Percentiles rank a stretch among this genome's conserved stretches.
Evolutionary conservation across 2,113 vertebrate genomes (phyloP).

Genomic region (Fregata magnificens): DNA sequence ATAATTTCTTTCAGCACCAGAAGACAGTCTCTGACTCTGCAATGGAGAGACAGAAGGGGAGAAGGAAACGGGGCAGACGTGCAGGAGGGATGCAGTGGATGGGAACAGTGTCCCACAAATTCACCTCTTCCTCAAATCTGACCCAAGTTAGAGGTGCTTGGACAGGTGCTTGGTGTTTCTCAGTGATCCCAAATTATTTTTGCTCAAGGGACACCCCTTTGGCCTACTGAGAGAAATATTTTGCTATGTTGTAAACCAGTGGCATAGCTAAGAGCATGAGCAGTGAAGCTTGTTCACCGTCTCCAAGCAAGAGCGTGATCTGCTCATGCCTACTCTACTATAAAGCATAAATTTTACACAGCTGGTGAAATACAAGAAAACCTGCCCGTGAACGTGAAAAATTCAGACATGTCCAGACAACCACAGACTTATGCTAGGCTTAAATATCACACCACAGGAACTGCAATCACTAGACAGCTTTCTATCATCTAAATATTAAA

Average conservation of each 20-base stretch:
- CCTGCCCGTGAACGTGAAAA: not conserved
- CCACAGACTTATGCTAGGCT: not conserved
- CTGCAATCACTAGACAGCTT: not conserved
- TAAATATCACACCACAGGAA: not conserved
- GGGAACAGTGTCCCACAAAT: not conserved
- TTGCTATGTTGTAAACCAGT: not conserved
- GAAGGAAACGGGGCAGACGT: not conserved
- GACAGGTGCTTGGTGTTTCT: not conserved
- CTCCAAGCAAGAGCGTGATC: not conserved
- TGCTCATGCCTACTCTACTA: not conserved
- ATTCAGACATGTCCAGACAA: not conserved
- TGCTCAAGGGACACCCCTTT: not conserved
- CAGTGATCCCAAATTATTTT: not conserved
- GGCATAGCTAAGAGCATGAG: not conserved
- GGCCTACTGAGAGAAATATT: not conserved
- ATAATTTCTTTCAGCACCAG: not conserved
- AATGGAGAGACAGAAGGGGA: not conserved
- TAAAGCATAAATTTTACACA: not conserved
- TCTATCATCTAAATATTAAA: not conserved
- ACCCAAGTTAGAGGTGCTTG: not conserved
- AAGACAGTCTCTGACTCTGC: not conserved
- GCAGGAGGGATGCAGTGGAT: not conserved
- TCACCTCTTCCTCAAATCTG: not conserved
- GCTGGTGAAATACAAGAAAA: not conserved
- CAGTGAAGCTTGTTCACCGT: not conserved